A percentile compares a stretch with the other conserved stretches of the same genome.
Conservation (phyloP, 1,140 invertebrate genomes). For the Drosophila parabipectinata region DNA sequence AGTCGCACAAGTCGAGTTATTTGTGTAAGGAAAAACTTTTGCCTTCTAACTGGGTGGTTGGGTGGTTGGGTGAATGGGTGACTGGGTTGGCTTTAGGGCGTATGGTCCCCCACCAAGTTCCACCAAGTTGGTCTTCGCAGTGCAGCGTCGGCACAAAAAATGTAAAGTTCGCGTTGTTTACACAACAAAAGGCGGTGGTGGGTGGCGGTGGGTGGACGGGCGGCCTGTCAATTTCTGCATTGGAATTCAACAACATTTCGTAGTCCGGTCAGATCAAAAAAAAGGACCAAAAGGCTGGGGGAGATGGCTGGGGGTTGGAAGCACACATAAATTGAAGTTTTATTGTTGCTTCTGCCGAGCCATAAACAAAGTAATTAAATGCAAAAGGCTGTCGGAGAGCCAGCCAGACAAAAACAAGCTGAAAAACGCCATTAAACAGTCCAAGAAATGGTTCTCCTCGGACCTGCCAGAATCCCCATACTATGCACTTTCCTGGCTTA, state of each 20-base stretch:
- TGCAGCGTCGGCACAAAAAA: slow-evolving; percentile 77
- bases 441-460: slow-evolving; percentile 69
- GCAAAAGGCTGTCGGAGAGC: slow-evolving; percentile 62
- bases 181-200: slow-evolving; percentile 63
- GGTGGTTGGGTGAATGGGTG: background rate
- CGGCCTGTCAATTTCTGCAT: slow-evolving; percentile 79
- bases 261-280: slow-evolving; percentile 5
- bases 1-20: slow-evolving; percentile 68
- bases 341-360: slow-evolving; percentile 74
- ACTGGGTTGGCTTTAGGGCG: slow-evolving; percentile 4
- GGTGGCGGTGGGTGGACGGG: background rate
- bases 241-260: slow-evolving; percentile 71
- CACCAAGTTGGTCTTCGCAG: slow-evolving; percentile 45
- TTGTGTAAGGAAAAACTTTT: slow-evolving; percentile 71
- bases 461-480: background rate
- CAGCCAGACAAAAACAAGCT: slow-evolving; percentile 26
- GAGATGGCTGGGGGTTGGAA: background rate
- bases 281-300: background rate
- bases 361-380: slow-evolving; percentile 82
- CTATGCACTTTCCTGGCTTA: slow-evolving; percentile 41
- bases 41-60: slow-evolving; percentile 46
- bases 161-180: slow-evolving; percentile 76
- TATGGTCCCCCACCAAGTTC: slow-evolving; percentile 4
- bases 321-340: slow-evolving; percentile 78
- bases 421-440: slow-evolving; percentile 72